phyloP scores from a whole-genome alignment of 2,797 vertebrate genomes.

The Centropyge bicolor region DNA sequence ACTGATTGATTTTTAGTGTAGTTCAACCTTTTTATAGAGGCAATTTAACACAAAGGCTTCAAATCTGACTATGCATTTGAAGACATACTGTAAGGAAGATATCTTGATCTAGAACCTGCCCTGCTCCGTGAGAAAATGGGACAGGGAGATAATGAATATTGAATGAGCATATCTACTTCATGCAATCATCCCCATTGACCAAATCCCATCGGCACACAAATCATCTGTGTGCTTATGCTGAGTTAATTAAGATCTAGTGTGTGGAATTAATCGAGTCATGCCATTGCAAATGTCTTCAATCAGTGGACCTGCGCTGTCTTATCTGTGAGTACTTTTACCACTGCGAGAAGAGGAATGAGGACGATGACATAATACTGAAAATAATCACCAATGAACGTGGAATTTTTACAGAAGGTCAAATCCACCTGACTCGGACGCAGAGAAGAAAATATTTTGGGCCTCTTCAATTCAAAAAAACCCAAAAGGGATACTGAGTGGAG shows the following conservation, averaged over 20 bases:
- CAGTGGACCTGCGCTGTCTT: constrained; percentile 47
- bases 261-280: constrained; percentile 70
- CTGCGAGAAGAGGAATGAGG: neutral
- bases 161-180: constrained; percentile 76
- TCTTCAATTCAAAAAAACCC: constrained; percentile 32
- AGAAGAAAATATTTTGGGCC: neutral
- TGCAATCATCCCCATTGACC: constrained; percentile 75
- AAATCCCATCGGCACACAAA: constrained; percentile 74
- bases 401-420: neutral
- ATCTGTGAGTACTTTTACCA: constrained; percentile 30
- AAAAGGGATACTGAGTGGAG: constrained; percentile 34
- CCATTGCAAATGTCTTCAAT: constrained; percentile 62
- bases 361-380: constrained; percentile 39
- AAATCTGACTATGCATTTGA: constrained; percentile 46
- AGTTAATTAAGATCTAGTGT: constrained; percentile 79
- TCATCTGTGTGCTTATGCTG: constrained; percentile 73
- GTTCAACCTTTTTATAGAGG: constrained; percentile 45
- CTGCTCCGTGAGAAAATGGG: constrained; percentile 61
- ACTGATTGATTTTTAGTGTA: constrained; percentile 55
- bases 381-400: constrained; percentile 19
- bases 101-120: constrained; percentile 69
- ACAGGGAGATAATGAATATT: constrained; percentile 75
- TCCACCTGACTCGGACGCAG: neutral
- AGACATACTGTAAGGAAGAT: constrained; percentile 50
- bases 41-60: constrained; percentile 60